Base-by-base conservation (phyloP, 2,797 vertebrate genomes). In the Chelon labrosus region DNA sequence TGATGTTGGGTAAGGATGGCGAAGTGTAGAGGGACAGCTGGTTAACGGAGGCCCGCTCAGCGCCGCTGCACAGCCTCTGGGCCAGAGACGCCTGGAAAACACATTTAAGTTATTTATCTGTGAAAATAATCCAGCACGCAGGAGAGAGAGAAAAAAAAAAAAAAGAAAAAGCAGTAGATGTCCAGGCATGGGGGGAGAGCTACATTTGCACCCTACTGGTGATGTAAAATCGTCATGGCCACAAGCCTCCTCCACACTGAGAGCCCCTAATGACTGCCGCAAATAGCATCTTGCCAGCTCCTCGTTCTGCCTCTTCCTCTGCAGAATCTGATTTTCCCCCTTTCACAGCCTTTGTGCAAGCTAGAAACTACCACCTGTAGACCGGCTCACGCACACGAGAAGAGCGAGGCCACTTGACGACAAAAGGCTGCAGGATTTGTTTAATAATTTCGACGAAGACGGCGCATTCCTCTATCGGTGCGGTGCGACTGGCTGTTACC, bases 1-100 rank as follows among this genome's bases (percentile, higher is more conserved):
- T 98, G 94, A 99, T 99, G 94, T 99, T 99, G 91, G 98, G 98
- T 85, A 99, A 88, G 65, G 97, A 99, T 0, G 98, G 98, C 0
- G 98, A 99, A 0, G 97, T 98, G 93, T 99, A 99, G 84, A 99
- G 96, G 22, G 97, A 97, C 58, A 98, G 95, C 77, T 98, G 97
- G 37, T 95, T 96, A 52, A 96, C 88, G 0, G 96, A 96, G 81
- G 96, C 95, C 52, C 97, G 84, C 60, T 93, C 91, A 1, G 82
- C 97, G 11, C 96, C 95, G 66, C 93, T 88, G 79, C 95, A 96
- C 3, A 98, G 95, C 85, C 97, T 93, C 90, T 97, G 97, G 17
- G 95, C 97, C 92, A 99, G 87, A 82, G 92, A 94, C 51, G 82
- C 84, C 92, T 93, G 84, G 56, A 64, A 77, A 85, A 65, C 65